A percentile compares a stretch with the other conserved stretches of the same genome.
phyloP scores from a whole-genome alignment of 2,113 vertebrate species.

The Nipponia nippon region DNA sequence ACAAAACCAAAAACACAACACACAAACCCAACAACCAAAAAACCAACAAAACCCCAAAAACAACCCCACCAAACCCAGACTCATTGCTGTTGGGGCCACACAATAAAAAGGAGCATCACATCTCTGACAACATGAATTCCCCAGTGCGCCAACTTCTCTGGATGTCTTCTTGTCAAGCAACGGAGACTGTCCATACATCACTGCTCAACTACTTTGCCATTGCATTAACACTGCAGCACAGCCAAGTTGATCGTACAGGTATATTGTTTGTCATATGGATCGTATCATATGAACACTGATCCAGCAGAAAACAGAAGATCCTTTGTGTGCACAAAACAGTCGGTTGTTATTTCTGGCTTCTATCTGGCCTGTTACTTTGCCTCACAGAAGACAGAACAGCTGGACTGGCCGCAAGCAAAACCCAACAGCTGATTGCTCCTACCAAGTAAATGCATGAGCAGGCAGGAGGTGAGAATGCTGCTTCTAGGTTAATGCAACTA shows the following conservation, averaged over 20 bases:
- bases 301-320: conserved; percentile 1
- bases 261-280: background rate
- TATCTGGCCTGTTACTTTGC: background rate
- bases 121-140: background rate
- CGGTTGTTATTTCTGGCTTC: background rate
- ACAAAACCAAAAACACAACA: background rate
- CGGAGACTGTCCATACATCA: background rate
- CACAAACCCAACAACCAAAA: background rate
- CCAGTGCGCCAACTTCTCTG: background rate
- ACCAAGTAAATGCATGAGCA: background rate
- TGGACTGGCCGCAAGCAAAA: conserved; percentile 3
- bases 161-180: background rate
- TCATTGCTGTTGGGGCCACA: background rate
- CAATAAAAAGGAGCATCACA: background rate
- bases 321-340: background rate
- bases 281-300: background rate
- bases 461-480: background rate
- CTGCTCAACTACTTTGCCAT: background rate
- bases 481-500: background rate
- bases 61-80: background rate
- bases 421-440: background rate
- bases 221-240: background rate
- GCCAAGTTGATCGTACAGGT: rapidly evolving
- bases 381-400: conserved; percentile 4
- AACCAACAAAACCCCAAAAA: background rate